These are phyloP conservation scores for Melanargia galathea DNA, from an alignment of 2,888 invertebrate species.

Conservation along the genomic window DNA sequence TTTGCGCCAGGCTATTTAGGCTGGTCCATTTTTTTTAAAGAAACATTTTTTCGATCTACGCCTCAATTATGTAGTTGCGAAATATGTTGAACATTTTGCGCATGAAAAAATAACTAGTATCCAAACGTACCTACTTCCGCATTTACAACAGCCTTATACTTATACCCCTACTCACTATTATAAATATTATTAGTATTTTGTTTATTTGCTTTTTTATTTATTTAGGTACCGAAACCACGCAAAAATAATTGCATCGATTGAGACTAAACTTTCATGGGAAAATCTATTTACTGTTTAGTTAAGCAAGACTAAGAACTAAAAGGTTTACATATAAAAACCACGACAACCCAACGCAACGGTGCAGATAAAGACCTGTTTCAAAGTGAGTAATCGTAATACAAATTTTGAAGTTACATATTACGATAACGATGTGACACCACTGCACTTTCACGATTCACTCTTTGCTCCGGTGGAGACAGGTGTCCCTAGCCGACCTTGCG, in stretches of 20 bases:
- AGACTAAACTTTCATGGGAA: no score
- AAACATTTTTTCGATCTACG: no score
- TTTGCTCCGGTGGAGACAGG: constrained; percentile 53
- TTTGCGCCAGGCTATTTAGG: no score
- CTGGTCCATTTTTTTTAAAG: no score
- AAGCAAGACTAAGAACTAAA: not conserved
- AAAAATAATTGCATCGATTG: no score
- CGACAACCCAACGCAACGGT: not conserved
- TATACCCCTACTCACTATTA: no score
- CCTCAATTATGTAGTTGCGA: not conserved
- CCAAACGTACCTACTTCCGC: not conserved
- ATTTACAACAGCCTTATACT: no score
- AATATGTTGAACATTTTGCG: not conserved
- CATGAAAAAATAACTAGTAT: not conserved
- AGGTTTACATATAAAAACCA: not conserved
- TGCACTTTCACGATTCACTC: constrained; percentile 61
- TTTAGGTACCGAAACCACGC: no score
- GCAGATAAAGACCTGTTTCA: not conserved
- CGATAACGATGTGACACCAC: constrained; percentile 55
- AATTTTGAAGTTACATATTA: constrained; percentile 8
- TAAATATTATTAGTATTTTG: no score
- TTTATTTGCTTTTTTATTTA: no score
- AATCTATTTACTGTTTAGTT: no score
- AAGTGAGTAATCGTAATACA: constrained; percentile 5
- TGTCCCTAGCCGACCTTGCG: constrained; percentile 56